Evolutionary conservation across 2,113 vertebrate genomes (phyloP).

Genomic region (Corythornis cristatus): DNA sequence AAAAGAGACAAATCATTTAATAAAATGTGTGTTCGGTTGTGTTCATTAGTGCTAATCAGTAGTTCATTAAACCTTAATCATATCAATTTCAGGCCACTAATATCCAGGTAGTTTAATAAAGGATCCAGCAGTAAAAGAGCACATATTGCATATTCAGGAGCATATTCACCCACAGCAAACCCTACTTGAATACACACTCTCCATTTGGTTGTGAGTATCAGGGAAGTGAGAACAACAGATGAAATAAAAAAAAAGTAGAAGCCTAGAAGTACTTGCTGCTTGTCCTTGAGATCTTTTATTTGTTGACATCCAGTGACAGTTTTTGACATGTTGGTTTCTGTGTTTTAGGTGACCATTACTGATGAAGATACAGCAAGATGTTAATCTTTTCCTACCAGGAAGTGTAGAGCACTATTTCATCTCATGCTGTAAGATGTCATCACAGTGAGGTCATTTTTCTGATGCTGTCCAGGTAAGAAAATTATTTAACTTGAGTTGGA

Average conservation of each 20-base stretch:
- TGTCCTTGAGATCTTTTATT: not conserved
- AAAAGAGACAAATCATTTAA: slow-evolving; percentile 72
- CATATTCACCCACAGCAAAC: not conserved
- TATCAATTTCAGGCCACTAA: slow-evolving; percentile 50
- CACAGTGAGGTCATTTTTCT: not conserved
- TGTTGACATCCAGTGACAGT: not conserved
- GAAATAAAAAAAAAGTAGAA: not conserved
- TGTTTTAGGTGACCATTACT: not conserved
- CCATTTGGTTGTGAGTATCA: not conserved
- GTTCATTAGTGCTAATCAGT: slow-evolving; percentile 68
- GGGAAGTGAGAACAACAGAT: not conserved
- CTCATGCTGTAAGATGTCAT: not conserved
- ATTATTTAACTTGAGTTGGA: not conserved
- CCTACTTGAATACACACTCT: not conserved
- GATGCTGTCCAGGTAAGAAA: not conserved
- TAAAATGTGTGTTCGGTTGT: slow-evolving; percentile 67
- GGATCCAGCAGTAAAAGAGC: slow-evolving; percentile 34
- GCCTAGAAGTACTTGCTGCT: not conserved
- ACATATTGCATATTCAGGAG: slow-evolving; percentile 9
- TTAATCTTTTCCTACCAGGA: not conserved
- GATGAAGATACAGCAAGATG: not conserved
- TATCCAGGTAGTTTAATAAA: slow-evolving; percentile 66
- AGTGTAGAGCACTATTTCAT: not conserved
- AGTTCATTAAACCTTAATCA: slow-evolving; percentile 70
- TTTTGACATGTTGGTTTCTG: not conserved